Evolutionary conservation across 2,113 vertebrate species (phyloP).

Genomic region (Taurulus bubalis): DNA sequence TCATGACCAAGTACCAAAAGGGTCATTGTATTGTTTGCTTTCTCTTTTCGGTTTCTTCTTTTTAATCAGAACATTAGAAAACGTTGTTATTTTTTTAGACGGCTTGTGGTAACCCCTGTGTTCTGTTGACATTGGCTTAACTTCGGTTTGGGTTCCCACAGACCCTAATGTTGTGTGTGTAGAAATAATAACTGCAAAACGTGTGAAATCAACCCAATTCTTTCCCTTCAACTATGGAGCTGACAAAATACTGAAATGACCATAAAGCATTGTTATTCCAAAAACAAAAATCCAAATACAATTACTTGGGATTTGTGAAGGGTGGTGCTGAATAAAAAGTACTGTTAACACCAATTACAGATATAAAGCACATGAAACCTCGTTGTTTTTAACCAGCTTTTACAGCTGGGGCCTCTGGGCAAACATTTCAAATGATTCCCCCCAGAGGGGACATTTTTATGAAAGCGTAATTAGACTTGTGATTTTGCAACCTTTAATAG

Average conservation of each 20-base stretch:
- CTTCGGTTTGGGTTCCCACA: conserved; percentile 26
- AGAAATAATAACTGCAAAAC: conserved; percentile 2
- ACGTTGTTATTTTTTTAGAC: not conserved
- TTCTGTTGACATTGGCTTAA: conserved; percentile 24
- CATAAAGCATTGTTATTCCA: not conserved
- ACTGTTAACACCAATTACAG: conserved; percentile 2
- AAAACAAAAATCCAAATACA: conserved; percentile 1
- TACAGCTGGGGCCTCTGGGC: not conserved
- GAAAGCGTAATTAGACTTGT: not conserved
- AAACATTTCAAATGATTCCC: conserved; percentile 5
- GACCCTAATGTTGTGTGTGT: not conserved
- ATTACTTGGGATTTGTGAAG: not conserved
- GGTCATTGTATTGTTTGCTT: not conserved
- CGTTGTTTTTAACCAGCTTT: not conserved
- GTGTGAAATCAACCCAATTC: not conserved
- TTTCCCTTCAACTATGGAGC: not conserved
- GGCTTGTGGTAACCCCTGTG: not conserved
- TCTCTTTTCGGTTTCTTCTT: not conserved
- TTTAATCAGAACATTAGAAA: not conserved
- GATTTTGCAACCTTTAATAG: conserved; percentile 29
- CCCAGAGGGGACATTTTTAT: not conserved
- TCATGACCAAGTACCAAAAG: not conserved
- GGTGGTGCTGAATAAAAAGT: not conserved
- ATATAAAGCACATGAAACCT: not conserved
- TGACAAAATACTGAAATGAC: not conserved